These are phyloP conservation scores for Parapsyche elsis DNA, from an alignment of 1,140 invertebrate genomes.

Conservation along the genomic window DNA sequence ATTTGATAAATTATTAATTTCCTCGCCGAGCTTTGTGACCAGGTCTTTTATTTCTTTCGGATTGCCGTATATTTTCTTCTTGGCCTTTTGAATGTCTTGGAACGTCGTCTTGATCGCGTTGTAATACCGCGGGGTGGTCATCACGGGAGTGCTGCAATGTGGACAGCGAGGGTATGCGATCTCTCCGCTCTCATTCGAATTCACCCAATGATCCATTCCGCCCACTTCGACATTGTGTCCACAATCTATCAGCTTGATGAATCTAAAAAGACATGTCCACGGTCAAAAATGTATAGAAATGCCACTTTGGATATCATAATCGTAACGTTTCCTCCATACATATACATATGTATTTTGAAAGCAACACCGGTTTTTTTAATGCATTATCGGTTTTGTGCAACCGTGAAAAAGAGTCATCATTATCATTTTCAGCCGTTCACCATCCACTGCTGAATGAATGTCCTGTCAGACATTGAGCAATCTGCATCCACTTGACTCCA, in stretches of 20 bases:
- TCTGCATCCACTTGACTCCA: too few relatives aligned
- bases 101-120: conserved; percentile 60
- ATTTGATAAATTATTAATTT: too few relatives aligned
- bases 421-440: too few relatives aligned
- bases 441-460: too few relatives aligned
- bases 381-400: too few relatives aligned
- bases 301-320: too few relatives aligned
- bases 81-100: conserved; percentile 64
- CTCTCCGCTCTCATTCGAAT: neutral
- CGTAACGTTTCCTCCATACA: too few relatives aligned
- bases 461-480: too few relatives aligned
- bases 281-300: too few relatives aligned
- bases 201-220: conserved; percentile 42
- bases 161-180: conserved; percentile 36
- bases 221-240: conserved; percentile 37
- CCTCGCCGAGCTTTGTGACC: neutral
- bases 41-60: neutral
- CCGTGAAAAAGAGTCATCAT: too few relatives aligned
- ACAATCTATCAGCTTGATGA: conserved; percentile 45
- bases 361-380: too few relatives aligned
- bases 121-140: conserved; percentile 43
- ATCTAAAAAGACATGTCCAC: conserved; percentile 30
- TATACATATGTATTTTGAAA: too few relatives aligned
- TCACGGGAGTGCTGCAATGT: conserved; percentile 36
- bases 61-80: conserved; percentile 63